Conservation (phyloP, 2,113 vertebrate genomes). For the Sus scrofa region DNA sequence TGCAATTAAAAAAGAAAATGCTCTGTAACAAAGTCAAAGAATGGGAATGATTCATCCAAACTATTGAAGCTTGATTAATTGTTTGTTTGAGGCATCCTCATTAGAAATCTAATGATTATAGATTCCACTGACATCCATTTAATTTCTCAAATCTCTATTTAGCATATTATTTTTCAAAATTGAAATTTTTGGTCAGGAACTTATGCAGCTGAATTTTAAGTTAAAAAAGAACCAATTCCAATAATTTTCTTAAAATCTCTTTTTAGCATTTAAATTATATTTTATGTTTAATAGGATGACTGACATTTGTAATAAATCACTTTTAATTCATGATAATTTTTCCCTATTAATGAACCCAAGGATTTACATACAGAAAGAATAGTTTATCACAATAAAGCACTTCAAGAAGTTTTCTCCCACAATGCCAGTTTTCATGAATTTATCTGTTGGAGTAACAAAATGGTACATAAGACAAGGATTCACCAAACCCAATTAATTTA, state of each 20-base stretch:
- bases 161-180: conserved; percentile 59
- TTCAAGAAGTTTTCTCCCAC: neutral
- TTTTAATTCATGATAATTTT: conserved; percentile 37
- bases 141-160: conserved; percentile 71
- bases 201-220: conserved; percentile 49
- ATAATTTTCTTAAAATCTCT: neutral
- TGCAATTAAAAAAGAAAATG: conserved; percentile 71
- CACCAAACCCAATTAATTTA: conserved; percentile 12
- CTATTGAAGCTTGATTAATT: conserved; percentile 69
- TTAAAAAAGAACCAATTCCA: neutral
- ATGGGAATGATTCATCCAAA: conserved; percentile 72
- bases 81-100: conserved; percentile 61
- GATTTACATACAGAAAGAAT: neutral
- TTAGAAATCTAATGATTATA: conserved; percentile 75
- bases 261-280: conserved; percentile 12
- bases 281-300: conserved; percentile 54
- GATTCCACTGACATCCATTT: conserved; percentile 63
- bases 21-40: conserved; percentile 57
- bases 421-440: neutral
- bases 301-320: neutral
- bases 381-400: neutral
- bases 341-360: neutral
- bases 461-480: neutral
- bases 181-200: neutral
- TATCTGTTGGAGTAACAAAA: neutral